Evolutionary conservation across 2,888 invertebrate genomes (phyloP).

Genomic region (Drosophila longiperda): DNA sequence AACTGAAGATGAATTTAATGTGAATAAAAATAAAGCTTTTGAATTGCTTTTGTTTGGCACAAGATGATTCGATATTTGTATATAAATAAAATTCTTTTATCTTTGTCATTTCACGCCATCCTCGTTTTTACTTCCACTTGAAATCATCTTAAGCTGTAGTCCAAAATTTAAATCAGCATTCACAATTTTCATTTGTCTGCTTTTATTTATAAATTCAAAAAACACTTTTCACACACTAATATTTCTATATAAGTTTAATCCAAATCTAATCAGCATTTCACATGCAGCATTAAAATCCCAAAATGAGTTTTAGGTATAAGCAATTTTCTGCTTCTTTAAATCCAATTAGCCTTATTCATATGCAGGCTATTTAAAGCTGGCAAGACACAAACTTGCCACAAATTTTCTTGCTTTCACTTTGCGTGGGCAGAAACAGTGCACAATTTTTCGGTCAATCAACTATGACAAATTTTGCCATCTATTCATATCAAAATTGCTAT

Average conservation of each 20-base stretch:
- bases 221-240: neutral
- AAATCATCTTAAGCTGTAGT: neutral
- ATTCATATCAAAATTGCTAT: constrained; percentile 56
- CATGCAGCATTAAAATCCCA: neutral
- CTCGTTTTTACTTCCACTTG: neutral
- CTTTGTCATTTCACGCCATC: neutral
- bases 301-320: neutral
- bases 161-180: neutral
- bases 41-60: neutral
- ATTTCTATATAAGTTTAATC: neutral
- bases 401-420: neutral
- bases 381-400: neutral
- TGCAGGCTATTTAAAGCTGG: constrained; percentile 5
- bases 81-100: neutral
- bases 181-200: neutral
- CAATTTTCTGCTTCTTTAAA: constrained; percentile 4
- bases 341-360: constrained; percentile 45
- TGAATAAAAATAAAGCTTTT: neutral
- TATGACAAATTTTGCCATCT: constrained; percentile 61
- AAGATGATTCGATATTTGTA: no score
- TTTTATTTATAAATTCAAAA: neutral
- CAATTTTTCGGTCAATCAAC: constrained; percentile 67
- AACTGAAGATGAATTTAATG: neutral
- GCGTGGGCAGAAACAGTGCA: constrained; percentile 18
- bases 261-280: neutral